Percentiles rank a stretch among this genome's conserved stretches.
These are phyloP conservation scores for Octopus sinensis DNA, from an alignment of 1,140 invertebrate genomes.

Conservation along the genomic window DNA sequence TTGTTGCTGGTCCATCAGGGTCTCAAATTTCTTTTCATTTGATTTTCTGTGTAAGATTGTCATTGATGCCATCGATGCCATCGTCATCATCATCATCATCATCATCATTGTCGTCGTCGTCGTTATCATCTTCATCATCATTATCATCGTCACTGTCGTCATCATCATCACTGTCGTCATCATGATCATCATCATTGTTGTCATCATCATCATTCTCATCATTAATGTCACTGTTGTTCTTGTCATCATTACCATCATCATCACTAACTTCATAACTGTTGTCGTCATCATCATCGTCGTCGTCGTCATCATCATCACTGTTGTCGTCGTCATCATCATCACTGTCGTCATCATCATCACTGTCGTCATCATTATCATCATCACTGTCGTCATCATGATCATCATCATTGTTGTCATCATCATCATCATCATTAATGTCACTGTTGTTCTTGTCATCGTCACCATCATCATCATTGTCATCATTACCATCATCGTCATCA, in stretches of 20 bases:
- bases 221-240: no score
- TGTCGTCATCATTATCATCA: constrained; percentile 14
- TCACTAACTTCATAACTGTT: no score
- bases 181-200: no score
- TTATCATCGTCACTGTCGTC: constrained; percentile 43
- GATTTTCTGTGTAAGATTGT: constrained; percentile 16
- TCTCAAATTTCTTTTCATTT: no score
- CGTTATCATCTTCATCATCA: constrained; percentile 28
- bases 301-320: constrained; percentile 12
- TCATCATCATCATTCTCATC: no score
- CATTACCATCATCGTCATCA: no score
- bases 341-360: background rate
- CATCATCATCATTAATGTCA: no score
- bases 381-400: constrained; percentile 13
- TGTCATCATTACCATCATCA: constrained; percentile 15
- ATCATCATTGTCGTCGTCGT: constrained; percentile 22
- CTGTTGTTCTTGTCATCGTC: no score
- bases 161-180: no score
- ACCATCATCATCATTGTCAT: background rate
- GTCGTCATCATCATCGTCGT: constrained; percentile 18
- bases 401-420: no score
- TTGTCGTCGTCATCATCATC: constrained; percentile 13
- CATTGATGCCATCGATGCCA: constrained; percentile 29
- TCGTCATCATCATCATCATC: constrained; percentile 29
- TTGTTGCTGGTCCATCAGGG: background rate